Evolutionary conservation across 2,797 vertebrate species (phyloP), one percentile per base, ranked within the genome.

Genomic region (Sebastes matsubarae): DNA sequence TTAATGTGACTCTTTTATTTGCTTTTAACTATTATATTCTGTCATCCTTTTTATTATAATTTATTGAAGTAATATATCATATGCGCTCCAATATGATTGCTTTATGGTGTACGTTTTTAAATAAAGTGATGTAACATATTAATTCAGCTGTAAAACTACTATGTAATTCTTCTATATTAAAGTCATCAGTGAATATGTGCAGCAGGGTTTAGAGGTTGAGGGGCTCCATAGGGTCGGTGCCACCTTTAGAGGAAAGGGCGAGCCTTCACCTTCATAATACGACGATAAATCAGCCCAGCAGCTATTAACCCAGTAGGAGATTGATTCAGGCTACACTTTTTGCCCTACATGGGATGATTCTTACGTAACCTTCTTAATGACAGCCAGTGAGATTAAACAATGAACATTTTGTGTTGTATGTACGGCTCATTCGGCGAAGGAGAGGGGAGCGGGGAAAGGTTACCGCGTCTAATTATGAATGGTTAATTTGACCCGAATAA

Each of bases 401-500:
- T 10, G 64, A 76, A 79, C 88, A 86, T 87, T 88, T 87, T 88
- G 81, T 80, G 81, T 79, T 25, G 46, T 71, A 68, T 73, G 89
- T 81, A 69, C 68, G 38, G 61, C 75, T 27, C 83, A 67, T 78
- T 77, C 70, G 38, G 76, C 2, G 6, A 6, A 55, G 59, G 66
- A 77, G 29, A 71, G 29, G 18, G 55, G 66, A 60, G 70, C 29
- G 2, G 70, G 46, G 46, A 85, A 88, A 91, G 85, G 89, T 92
- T 79, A 87, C 30, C 0, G 22, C 18, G 65, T 87, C 80, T 89
- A 91, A 92, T 92, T 92, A 89, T 73, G 75, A 87, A 84, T 34
- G 78, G 84, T 93, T 93, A 91, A 92, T 93, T 88, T 87, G 82
- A 88, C 83, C 75, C 4, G 84, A 71, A 88, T 84, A 85, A 90